These are phyloP conservation scores for Ctenomys sociabilis DNA, from an alignment of 2,113 vertebrate genomes.

Conservation along the genomic window DNA sequence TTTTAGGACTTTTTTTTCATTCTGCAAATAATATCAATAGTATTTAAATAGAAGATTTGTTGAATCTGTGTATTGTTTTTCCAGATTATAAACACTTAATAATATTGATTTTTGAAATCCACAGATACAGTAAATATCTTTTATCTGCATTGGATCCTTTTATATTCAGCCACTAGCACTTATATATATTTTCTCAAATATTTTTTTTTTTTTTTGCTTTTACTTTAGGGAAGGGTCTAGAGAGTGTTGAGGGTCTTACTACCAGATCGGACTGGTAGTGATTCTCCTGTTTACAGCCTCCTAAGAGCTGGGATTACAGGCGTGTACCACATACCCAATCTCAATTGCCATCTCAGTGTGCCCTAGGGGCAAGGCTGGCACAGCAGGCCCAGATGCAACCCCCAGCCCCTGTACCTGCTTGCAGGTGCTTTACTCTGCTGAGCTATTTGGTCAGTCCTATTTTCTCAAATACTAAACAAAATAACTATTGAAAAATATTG, in stretches of 20 bases:
- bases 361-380: too few relatives aligned
- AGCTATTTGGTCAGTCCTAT: too few relatives aligned
- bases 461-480: slow-evolving; percentile 29
- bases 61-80: neutral
- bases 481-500: neutral
- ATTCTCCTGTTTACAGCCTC: too few relatives aligned
- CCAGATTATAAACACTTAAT: neutral
- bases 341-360: too few relatives aligned
- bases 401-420: too few relatives aligned
- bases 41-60: neutral
- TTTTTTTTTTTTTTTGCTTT: neutral
- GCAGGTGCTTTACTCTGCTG: too few relatives aligned
- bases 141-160: neutral
- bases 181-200: neutral
- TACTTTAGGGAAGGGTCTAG: too few relatives aligned
- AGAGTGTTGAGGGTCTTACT: too few relatives aligned
- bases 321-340: too few relatives aligned
- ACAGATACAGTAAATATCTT: neutral
- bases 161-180: neutral
- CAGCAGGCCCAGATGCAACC: too few relatives aligned
- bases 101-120: neutral
- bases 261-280: too few relatives aligned
- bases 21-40: neutral
- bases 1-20: neutral
- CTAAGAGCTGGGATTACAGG: too few relatives aligned